A percentile compares a stretch with the other conserved stretches of the same genome.
These are phyloP conservation scores for Gyrodactylus bullatarudis DNA, from an alignment of 1,140 invertebrate genomes.

Conservation along the genomic window DNA sequence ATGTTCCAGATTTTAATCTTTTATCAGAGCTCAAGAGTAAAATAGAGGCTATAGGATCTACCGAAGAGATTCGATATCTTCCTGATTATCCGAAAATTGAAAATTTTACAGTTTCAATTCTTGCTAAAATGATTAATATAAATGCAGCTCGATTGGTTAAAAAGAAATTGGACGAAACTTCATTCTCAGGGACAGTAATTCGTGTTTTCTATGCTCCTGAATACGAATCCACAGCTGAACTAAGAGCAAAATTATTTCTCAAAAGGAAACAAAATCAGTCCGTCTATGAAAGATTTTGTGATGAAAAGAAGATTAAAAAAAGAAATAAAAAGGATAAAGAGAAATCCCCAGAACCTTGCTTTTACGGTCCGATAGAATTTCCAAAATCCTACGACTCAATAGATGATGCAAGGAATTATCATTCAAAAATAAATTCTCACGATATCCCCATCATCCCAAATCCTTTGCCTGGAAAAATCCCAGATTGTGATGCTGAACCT, in stretches of 20 bases:
- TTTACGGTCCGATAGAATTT: no score
- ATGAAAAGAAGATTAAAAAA: neutral
- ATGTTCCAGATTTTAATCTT: neutral
- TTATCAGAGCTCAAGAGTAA: neutral
- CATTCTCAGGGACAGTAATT: neutral
- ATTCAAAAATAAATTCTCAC: no score
- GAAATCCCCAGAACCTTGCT: no score
- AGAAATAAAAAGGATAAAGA: no score
- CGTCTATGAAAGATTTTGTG: neutral
- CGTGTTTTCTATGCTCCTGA: neutral
- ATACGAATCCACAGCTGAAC: neutral
- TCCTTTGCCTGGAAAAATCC: no score
- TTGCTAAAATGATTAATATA: neutral
- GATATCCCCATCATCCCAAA: no score
- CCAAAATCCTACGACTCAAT: no score
- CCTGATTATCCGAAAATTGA: neutral
- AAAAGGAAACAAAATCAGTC: neutral
- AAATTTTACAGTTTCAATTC: neutral
- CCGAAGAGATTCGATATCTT: neutral
- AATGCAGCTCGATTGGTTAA: neutral
- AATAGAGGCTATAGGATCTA: neutral
- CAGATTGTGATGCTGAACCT: no score
- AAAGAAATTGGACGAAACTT: neutral
- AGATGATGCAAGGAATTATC: no score
- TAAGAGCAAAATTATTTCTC: neutral